phyloP scores from a whole-genome alignment of 2,888 invertebrate genomes.

The Sipunculus nudus region DNA sequence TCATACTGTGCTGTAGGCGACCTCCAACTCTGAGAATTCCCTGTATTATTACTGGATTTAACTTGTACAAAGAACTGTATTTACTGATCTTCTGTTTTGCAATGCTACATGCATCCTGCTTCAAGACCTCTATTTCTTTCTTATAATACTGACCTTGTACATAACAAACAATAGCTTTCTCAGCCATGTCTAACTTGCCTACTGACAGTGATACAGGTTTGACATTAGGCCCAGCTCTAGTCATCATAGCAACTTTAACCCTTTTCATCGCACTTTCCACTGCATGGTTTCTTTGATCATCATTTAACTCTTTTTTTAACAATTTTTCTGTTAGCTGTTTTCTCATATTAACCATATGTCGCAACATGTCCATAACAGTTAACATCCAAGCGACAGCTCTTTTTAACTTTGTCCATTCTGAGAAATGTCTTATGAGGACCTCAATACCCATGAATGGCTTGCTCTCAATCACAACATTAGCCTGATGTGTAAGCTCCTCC shows the following conservation, averaged over 20 bases:
- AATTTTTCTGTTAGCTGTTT: too few species aligned
- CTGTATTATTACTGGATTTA: not conserved
- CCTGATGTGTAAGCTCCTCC: not conserved
- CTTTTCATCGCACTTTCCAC: too few species aligned
- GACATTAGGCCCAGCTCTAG: too few species aligned
- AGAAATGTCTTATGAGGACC: constrained; percentile 1
- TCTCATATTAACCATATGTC: too few species aligned
- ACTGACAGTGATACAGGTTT: not conserved
- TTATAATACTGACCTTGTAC: constrained; percentile 1
- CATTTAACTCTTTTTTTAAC: too few species aligned
- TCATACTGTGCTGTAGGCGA: not conserved
- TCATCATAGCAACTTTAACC: too few species aligned
- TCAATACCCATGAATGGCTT: not conserved
- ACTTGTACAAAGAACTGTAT: not conserved
- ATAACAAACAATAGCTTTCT: constrained; percentile 1
- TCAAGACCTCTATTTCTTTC: not conserved
- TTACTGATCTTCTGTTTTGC: not conserved
- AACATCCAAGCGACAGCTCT: not conserved
- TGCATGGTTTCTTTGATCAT: too few species aligned
- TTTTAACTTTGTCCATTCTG: constrained; percentile 5
- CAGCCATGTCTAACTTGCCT: not conserved
- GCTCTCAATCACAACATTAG: too few species aligned
- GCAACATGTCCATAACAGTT: not conserved
- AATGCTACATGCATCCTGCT: not conserved
- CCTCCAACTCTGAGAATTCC: constrained; percentile 6